Evolutionary conservation across 1,140 invertebrate genomes (phyloP).

Genomic region (Plutomurus gul): DNA sequence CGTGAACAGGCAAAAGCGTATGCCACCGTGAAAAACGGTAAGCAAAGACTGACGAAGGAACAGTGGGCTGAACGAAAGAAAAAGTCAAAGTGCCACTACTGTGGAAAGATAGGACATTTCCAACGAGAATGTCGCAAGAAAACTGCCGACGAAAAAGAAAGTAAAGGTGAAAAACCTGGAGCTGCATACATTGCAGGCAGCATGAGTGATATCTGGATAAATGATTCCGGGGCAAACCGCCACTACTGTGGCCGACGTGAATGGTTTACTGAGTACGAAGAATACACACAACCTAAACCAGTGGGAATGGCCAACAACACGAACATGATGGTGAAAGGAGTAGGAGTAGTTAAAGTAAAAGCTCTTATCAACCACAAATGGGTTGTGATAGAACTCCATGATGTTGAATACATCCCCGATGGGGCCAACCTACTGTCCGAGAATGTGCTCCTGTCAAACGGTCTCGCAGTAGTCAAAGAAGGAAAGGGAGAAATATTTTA

Average conservation of each 20-base stretch:
- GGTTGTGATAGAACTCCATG: neutral
- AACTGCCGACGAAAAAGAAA: neutral
- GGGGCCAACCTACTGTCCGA: constrained; percentile 44
- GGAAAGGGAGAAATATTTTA: neutral
- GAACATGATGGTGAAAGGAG: neutral
- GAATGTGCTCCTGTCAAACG: constrained; percentile 33
- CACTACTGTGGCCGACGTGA: constrained; percentile 34
- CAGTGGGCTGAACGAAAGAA: neutral
- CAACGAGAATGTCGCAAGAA: neutral
- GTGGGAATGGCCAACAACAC: constrained; percentile 15
- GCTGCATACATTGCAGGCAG: neutral
- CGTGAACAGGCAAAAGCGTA: too few species aligned
- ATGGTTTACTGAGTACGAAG: constrained; percentile 32
- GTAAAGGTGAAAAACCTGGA: neutral
- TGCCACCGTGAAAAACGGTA: neutral
- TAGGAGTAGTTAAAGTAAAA: constrained; percentile 28
- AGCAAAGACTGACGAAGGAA: neutral
- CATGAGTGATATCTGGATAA: neutral
- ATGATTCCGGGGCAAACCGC: constrained; percentile 12
- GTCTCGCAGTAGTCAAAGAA: constrained; percentile 6
- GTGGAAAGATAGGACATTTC: neutral
- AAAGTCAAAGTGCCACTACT: neutral
- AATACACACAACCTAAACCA: constrained; percentile 1
- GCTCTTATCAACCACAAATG: constrained; percentile 29
- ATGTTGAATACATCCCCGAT: constrained; percentile 41